Evolutionary conservation across 1,140 invertebrate species (phyloP), one percentile per base, ranked within the genome.

Genomic region (Theocolax elegans): DNA sequence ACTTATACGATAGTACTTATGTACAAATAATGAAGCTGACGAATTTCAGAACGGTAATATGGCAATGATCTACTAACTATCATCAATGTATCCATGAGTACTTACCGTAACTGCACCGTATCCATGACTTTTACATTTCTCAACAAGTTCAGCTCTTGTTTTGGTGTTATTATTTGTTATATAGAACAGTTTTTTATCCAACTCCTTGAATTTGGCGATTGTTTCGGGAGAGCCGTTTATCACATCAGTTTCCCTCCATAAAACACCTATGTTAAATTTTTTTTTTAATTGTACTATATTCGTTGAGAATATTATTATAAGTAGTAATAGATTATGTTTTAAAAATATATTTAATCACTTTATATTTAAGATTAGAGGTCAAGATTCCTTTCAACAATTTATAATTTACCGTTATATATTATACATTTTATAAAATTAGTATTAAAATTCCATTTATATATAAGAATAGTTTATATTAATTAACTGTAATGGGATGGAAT

Each of bases 91-190:
- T n/a, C n/a, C n/a, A n/a, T n/a, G n/a, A n/a, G n/a, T n/a, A 51
- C 56, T 63, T 54, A 69, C 67, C 48, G 6, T 83, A 21, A 82
- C 84, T 3, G 91, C 90, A 69, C 90, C 83, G 80, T 93, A 97
- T n/a, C 93, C 92, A 62, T 97, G 78, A 25, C 89, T 86, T 58
- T 89, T 86, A 54, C 92, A 93, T 85, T 97, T 97, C 12, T 87
- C 78, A 3, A 92, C 85, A 80, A 95, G 93, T 74, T 96, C 91
- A 51, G 90, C 86, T 64, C 94, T 88, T 0, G 93, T 93, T 86
- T 94, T 96, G 3, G 93, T 95, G 27, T 95, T 96, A 83, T 98
- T 99, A 81, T 99, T 99, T 6, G 96, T 98, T 0, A 97, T 90
- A 81, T 93, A 97, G 81, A 94, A 95, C 65, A 97, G 89, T 81